Evolutionary conservation across 2,797 vertebrate genomes (phyloP).

Genomic region (Pyrrhura leucotis): DNA sequence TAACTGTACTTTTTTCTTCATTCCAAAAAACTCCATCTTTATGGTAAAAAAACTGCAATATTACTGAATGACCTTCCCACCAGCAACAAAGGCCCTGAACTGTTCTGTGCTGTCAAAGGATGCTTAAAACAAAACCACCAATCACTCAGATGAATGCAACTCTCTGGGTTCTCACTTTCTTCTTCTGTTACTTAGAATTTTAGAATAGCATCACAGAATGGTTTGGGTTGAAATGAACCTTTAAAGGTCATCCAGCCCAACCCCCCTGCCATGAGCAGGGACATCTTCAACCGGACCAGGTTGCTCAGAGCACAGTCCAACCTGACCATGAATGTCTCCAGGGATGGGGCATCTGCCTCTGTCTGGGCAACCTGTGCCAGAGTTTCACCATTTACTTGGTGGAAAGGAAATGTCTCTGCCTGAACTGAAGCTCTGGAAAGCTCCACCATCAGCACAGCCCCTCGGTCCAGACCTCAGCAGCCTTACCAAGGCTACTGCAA

Average conservation of each 20-base stretch:
- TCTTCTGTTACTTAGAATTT: neutral
- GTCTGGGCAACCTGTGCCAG: neutral
- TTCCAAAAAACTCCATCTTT: neutral
- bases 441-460: neutral
- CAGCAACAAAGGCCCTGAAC: constrained; percentile 26
- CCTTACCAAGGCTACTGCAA: neutral
- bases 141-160: neutral
- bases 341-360: neutral
- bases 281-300: neutral
- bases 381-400: neutral
- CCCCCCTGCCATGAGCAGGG: neutral
- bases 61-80: neutral
- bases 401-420: neutral
- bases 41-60: neutral
- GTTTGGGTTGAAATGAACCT: neutral
- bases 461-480: neutral
- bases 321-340: rapidly evolving
- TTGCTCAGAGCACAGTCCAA: rapidly evolving
- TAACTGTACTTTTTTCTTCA: neutral
- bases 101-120: neutral
- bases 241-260: neutral
- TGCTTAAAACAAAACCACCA: neutral
- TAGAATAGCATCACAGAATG: neutral
- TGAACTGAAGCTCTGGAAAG: neutral
- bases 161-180: neutral